Evolutionary conservation across 2,113 vertebrate species (phyloP).

Genomic region (Candoia aspera): DNA sequence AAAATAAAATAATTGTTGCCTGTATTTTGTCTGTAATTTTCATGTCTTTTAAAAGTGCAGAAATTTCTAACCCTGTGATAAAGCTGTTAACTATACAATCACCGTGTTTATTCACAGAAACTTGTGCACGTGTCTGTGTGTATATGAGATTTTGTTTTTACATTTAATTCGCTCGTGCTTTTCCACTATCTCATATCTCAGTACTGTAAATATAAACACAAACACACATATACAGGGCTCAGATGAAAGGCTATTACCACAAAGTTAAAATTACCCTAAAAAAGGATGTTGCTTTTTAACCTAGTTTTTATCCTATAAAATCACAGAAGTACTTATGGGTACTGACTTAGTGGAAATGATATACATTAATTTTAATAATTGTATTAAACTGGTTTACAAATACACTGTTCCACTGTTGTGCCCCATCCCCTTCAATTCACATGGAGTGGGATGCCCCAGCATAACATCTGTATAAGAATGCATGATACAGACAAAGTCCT

Average conservation of each 20-base stretch:
- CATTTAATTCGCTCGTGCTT: background rate
- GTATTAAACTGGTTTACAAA: too few relatives aligned
- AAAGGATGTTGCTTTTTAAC: too few relatives aligned
- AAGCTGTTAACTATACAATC: background rate
- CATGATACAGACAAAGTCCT: background rate
- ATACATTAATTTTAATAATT: too few relatives aligned
- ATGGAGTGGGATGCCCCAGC: background rate
- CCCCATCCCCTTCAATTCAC: background rate
- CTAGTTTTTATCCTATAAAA: too few relatives aligned
- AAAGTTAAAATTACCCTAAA: too few relatives aligned
- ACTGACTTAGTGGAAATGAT: too few relatives aligned
- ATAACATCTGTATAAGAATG: background rate
- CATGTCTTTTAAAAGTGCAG: background rate
- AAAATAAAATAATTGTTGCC: background rate
- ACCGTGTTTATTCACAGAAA: background rate
- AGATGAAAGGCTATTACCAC: background rate
- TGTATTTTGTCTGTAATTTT: background rate
- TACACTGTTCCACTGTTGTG: background rate
- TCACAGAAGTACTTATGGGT: too few relatives aligned
- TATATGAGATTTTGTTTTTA: background rate
- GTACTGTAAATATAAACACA: background rate
- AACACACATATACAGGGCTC: background rate
- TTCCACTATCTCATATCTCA: background rate
- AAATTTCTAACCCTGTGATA: background rate
- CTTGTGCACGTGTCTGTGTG: background rate